phyloP scores from a whole-genome alignment of 2,888 invertebrate genomes.

The Drosophila putrida region DNA sequence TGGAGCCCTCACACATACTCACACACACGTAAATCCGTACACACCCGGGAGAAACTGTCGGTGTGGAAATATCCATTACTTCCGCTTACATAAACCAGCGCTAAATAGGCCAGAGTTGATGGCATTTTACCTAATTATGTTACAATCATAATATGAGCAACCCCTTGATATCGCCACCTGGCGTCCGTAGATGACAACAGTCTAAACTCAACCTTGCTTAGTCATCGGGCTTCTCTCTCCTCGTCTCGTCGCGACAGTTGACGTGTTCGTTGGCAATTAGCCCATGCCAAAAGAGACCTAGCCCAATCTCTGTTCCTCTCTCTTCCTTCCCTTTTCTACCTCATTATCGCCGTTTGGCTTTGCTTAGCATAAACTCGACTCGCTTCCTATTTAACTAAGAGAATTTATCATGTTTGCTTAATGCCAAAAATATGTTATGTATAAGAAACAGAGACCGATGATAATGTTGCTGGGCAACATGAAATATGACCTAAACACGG shows the following conservation, averaged over 20 bases:
- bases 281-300: conserved; percentile 46
- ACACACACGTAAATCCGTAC: background rate
- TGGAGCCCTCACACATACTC: background rate
- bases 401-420: conserved; percentile 63
- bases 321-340: conserved; percentile 1
- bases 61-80: conserved; percentile 48
- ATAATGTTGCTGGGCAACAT: conserved; percentile 46
- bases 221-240: conserved; percentile 43
- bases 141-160: conserved; percentile 50
- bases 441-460: conserved; percentile 50
- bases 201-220: conserved; percentile 34
- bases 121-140: conserved; percentile 72
- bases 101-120: conserved; percentile 66
- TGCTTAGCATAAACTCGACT: conserved; percentile 26
- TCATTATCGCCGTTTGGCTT: conserved; percentile 57
- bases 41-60: conserved; percentile 5
- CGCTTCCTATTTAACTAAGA: conserved; percentile 66
- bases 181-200: conserved; percentile 20
- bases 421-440: conserved; percentile 53
- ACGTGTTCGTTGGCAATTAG: conserved; percentile 72
- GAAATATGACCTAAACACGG: conserved; percentile 54
- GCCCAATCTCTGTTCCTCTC: conserved; percentile 29
- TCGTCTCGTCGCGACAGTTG: conserved; percentile 36
- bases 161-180: conserved; percentile 41
- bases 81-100: conserved; percentile 57